A percentile compares a stretch with the other conserved stretches of the same genome.
phyloP scores from a whole-genome alignment of 2,797 vertebrate species.

The Micropoecilia bifurca region DNA sequence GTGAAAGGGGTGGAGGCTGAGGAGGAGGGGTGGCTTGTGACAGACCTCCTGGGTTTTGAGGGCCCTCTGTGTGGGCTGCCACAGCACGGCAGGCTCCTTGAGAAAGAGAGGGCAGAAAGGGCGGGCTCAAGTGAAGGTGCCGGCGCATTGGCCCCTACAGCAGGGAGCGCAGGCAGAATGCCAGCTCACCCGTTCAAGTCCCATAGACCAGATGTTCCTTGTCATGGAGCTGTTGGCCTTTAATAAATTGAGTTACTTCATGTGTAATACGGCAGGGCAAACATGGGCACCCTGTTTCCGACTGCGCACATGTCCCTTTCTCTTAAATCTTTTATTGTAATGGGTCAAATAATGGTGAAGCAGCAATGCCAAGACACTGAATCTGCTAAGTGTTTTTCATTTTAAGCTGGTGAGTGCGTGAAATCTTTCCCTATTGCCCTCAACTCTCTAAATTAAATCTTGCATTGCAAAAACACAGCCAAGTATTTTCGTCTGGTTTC shows the following conservation, averaged over 20 bases:
- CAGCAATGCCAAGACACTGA: constrained; percentile 70
- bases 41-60: constrained; percentile 74
- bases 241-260: constrained; percentile 83
- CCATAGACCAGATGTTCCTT: constrained; percentile 82
- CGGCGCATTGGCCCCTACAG: constrained; percentile 69
- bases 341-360: constrained; percentile 65
- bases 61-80: constrained; percentile 81
- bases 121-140: constrained; percentile 64
- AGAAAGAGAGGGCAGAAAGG: constrained; percentile 58
- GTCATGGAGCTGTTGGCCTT: constrained; percentile 75
- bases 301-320: constrained; percentile 38
- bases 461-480: no score
- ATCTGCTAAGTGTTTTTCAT: constrained; percentile 72
- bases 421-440: constrained; percentile 51
- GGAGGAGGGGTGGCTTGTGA: constrained; percentile 70
- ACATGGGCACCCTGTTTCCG: constrained; percentile 52
- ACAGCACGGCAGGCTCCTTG: constrained; percentile 60
- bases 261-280: constrained; percentile 78
- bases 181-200: constrained; percentile 75
- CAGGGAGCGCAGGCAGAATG: constrained; percentile 71
- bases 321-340: constrained; percentile 56
- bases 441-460: constrained; percentile 27
- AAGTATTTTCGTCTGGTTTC: no score
- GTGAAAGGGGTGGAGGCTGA: constrained; percentile 69
- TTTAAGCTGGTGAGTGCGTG: constrained; percentile 46